phyloP scores from a whole-genome alignment of 2,113 vertebrate species.

The Lasiurus borealis region DNA sequence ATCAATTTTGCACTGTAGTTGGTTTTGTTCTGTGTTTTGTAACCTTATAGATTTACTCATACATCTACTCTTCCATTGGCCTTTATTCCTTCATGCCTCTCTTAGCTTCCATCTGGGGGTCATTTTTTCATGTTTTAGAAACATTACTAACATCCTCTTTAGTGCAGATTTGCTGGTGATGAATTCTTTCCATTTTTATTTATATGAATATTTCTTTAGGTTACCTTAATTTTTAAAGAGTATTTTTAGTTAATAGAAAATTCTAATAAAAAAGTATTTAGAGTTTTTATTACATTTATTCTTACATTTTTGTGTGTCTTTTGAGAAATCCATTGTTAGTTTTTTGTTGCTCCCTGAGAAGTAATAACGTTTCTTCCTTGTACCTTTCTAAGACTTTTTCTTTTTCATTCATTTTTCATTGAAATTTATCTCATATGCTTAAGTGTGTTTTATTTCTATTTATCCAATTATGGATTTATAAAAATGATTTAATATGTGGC shows the following conservation, averaged over 20 bases:
- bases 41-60: neutral
- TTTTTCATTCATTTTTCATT: too few species aligned
- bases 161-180: neutral
- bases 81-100: neutral
- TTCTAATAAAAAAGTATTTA: neutral
- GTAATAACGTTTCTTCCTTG: neutral
- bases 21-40: neutral
- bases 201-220: neutral
- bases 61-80: neutral
- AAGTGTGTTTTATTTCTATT: neutral
- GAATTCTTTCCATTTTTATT: neutral
- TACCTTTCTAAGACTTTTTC: too few species aligned
- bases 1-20: neutral
- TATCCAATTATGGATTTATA: neutral
- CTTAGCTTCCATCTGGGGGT: neutral
- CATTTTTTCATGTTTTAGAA: neutral
- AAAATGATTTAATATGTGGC: neutral
- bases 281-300: neutral
- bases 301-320: neutral
- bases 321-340: neutral
- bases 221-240: neutral
- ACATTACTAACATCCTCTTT: neutral
- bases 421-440: too few species aligned
- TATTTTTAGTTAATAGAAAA: neutral
- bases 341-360: neutral